Evolutionary conservation across 1,140 invertebrate genomes (phyloP), one percentile per base, ranked within the genome.

Genomic region (Caerostris extrusa): DNA sequence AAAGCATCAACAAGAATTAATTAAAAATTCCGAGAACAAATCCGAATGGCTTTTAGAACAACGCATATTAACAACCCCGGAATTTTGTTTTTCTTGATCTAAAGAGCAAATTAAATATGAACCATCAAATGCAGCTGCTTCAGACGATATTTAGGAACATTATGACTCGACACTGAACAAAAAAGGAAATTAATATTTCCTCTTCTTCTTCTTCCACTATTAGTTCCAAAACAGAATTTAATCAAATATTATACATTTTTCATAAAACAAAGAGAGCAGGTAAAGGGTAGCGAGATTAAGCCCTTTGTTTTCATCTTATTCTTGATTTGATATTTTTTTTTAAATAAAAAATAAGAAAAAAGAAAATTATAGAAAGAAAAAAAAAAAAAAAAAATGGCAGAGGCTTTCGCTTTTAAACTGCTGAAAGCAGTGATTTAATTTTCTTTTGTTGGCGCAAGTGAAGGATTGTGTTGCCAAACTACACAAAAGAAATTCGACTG

Each of bases 391-490:
- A 77, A 77, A 12, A 12, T 10, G 34, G 7, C 14, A 14, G 71
- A 3, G 3, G 71, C 34, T 77, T 77, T 34, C 53, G 71, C 34
- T 77, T 77, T 77, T 77, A 53, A 53, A 53, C 12, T 77, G 34
- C 71, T 50, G 50, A 77, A 53, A 34, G 71, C 71, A 77, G 71
- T 77, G 71, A 77, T 77, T 77, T 77, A 77, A 77, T 77, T 77
- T 50, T 34, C 8, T 12, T 77, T 77, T 77, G 34, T 50, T 77
- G 50, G 34, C 4, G 71, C 10, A 34, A 77, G 53, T 77, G 69
- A 77, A 50, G 19, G 19, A 50, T 77, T 53, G 34, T 77, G 34
- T 77, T 77, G 34, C 71, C 71, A 77, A 12, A 67, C 3, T 50
- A 53, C 3, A 50, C 19, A 77, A 77, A 50, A 77, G 50, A 77